Base-by-base conservation (phyloP, 1,140 invertebrate genomes). In the Diabrotica undecimpunctata region DNA sequence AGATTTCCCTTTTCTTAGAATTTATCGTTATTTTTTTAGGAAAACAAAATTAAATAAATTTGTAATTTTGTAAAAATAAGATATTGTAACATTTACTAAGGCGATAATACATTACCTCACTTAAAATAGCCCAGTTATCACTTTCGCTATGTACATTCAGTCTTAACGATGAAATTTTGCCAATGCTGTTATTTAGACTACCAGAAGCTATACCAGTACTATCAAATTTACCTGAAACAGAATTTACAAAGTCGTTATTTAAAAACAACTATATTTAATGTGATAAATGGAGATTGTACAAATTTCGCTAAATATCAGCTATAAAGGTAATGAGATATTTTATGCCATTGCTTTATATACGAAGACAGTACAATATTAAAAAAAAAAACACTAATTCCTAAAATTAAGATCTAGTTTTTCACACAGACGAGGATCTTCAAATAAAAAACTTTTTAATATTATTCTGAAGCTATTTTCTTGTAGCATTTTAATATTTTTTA, bases 121-220 rank as follows among this genome's bases (percentile, higher is more conserved):
- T 95, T 12, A 97, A 82, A 70, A 97, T 91, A 0, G 90, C 91
- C 94, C 94, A 96, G 78, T 92, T 92, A 65, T 91, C 88, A 78
- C 90, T 94, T 73, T 93, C 88, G 68, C 84, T 86, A 66, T 91
- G 88, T 39, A 95, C 88, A 61, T 85, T 86, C 25, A 97, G 81
- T 55, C 93, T 84, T 66, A 96, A 77, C 57, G 86, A 83, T 54
- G 83, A 80, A 58, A 96, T 82, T 67, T 85, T 85, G 62, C 91
- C 90, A 36, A 92, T 77, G 61, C 82, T 83, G 9, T 80, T 79
- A 72, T 88, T 86, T 35, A 93, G 75, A 14, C 75, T 80, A 0
- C 91, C 92, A 69, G 90, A 88, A 59, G 92, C 91, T 54, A 95
- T 79, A 39, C 94, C 94, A 65, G 90, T 82, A 64, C 83, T 84